Evolutionary conservation across 2,888 invertebrate genomes (phyloP).

Genomic region (Perizoma flavofasciatum): DNA sequence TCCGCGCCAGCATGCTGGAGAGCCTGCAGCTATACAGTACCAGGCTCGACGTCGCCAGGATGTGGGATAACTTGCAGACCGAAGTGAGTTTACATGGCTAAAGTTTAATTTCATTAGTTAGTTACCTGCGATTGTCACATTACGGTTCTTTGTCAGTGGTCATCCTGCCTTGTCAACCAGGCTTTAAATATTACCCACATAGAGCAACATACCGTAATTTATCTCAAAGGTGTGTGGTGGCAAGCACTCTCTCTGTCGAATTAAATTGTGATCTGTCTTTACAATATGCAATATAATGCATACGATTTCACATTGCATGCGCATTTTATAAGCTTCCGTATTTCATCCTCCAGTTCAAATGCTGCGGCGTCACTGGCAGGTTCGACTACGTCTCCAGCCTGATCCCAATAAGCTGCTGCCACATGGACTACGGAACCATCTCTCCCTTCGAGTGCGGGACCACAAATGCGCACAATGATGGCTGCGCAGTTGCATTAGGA

Average conservation of each 20-base stretch:
- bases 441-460: constrained; percentile 70
- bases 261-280: too few relatives aligned
- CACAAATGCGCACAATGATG: constrained; percentile 56
- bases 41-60: constrained; percentile 51
- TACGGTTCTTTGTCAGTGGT: too few relatives aligned
- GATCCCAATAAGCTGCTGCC: constrained; percentile 87
- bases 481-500: constrained; percentile 83
- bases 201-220: too few relatives aligned
- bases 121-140: too few relatives aligned
- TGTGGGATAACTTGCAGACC: constrained; percentile 73
- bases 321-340: too few relatives aligned
- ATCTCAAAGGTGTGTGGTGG: too few relatives aligned
- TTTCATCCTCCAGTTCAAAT: constrained; percentile 79
- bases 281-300: too few relatives aligned
- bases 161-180: too few relatives aligned
- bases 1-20: constrained; percentile 59
- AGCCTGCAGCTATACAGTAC: constrained; percentile 54
- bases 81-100: constrained; percentile 50
- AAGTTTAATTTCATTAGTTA: too few relatives aligned
- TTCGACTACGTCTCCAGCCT: constrained; percentile 78
- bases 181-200: too few relatives aligned
- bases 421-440: constrained; percentile 69
- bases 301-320: too few relatives aligned
- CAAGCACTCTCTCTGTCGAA: too few relatives aligned
- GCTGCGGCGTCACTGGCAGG: constrained; percentile 85